Evolutionary conservation across 2,797 vertebrate species (phyloP).

Genomic region (Platyrinchus mystaceus): DNA sequence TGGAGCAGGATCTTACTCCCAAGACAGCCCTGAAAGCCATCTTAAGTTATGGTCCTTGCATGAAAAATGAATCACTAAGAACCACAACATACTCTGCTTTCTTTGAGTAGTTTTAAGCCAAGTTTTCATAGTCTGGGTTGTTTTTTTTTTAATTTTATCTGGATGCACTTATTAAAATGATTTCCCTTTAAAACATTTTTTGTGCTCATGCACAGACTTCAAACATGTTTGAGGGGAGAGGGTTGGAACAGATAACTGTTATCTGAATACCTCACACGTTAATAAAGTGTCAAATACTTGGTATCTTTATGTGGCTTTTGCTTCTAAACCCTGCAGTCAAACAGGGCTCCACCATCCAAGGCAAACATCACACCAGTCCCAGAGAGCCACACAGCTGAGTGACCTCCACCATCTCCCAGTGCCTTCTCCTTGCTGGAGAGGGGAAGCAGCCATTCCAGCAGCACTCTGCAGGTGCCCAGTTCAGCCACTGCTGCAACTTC

Average conservation of each 20-base stretch:
- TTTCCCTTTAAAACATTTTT: background rate
- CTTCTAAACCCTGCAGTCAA: background rate
- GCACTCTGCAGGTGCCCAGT: background rate
- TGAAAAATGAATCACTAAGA: constrained; percentile 39
- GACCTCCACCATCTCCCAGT: background rate
- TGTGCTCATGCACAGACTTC: background rate
- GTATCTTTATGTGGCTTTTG: background rate
- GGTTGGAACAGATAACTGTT: background rate
- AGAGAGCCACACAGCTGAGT: background rate
- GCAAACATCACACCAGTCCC: background rate
- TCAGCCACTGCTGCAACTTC: background rate
- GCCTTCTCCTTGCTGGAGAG: background rate
- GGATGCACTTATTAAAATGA: background rate
- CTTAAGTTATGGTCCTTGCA: background rate
- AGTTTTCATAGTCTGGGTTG: background rate
- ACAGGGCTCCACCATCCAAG: background rate
- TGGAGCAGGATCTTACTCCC: constrained; percentile 40
- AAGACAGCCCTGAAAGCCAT: constrained; percentile 4
- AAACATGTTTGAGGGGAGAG: background rate
- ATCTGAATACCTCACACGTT: background rate
- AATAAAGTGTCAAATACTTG: background rate
- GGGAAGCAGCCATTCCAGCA: background rate
- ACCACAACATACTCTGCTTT: background rate
- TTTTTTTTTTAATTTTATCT: background rate
- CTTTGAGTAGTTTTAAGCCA: background rate